Conservation (phyloP, 2,888 invertebrate genomes). For the Petrolisthes manimaculis region DNA sequence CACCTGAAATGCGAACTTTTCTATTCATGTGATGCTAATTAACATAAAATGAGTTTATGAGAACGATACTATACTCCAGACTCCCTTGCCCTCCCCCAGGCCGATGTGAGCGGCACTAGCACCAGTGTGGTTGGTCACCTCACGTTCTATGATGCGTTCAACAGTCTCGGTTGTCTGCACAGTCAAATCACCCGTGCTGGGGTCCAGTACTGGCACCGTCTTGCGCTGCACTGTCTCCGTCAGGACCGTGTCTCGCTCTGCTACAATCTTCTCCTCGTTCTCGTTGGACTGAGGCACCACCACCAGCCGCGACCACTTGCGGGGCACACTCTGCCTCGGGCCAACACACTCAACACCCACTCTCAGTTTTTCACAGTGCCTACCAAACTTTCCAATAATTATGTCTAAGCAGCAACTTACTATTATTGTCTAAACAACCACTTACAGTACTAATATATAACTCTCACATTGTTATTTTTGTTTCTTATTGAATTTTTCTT, state of each 20-base stretch:
- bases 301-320: constrained; percentile 57
- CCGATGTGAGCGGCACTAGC: constrained; percentile 20
- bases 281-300: constrained; percentile 44
- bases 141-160: constrained; percentile 62
- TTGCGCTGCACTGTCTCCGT: constrained; percentile 54
- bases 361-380: background rate
- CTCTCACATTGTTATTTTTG: too few relatives aligned
- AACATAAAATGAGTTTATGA: background rate
- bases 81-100: constrained; percentile 25
- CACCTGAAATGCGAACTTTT: too few relatives aligned
- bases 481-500: too few relatives aligned
- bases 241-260: constrained; percentile 55
- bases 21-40: too few relatives aligned
- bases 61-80: background rate
- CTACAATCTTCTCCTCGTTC: constrained; percentile 43
- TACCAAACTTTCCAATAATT: background rate
- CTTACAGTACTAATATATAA: too few relatives aligned
- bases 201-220: constrained; percentile 58
- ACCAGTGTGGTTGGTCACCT: constrained; percentile 46
- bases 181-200: constrained; percentile 54
- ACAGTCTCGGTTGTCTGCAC: constrained; percentile 57
- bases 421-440: background rate
- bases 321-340: constrained; percentile 49
- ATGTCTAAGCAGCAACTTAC: background rate
- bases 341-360: constrained; percentile 42